Evolutionary conservation across 2,888 invertebrate genomes (phyloP).

Genomic region (Nymphalis c-album): DNA sequence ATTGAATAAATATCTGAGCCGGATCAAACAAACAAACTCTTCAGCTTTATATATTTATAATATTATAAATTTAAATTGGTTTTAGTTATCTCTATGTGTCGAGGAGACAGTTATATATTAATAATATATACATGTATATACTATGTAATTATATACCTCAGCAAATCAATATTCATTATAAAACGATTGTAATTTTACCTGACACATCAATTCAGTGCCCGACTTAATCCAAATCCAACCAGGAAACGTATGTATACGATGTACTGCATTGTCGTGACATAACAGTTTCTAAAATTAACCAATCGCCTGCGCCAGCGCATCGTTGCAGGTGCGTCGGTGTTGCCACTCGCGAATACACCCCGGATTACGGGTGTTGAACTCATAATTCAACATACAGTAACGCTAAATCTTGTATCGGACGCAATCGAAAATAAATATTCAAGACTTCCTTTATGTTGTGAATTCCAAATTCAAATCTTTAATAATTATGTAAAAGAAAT

Average conservation of each 20-base stretch:
- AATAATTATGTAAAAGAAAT: too few relatives aligned
- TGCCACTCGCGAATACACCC: slow-evolving; percentile 58
- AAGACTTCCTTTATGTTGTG: too few relatives aligned
- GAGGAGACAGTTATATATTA: too few relatives aligned
- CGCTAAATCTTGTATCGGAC: not conserved
- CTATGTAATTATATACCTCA: not conserved
- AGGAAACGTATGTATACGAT: slow-evolving; percentile 37
- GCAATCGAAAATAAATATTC: too few relatives aligned
- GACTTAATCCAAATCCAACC: slow-evolving; percentile 34
- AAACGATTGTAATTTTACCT: slow-evolving; percentile 8
- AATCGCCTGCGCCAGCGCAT: slow-evolving; percentile 67
- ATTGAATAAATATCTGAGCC: too few relatives aligned
- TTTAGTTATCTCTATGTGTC: too few relatives aligned
- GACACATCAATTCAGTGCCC: slow-evolving; percentile 15
- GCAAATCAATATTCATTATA: not conserved
- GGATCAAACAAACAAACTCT: too few relatives aligned
- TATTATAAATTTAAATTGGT: too few relatives aligned
- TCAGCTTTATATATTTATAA: too few relatives aligned
- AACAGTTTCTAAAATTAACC: slow-evolving; percentile 72
- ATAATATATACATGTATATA: too few relatives aligned
- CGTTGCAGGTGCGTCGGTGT: slow-evolving; percentile 68
- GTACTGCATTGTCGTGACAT: slow-evolving; percentile 57
- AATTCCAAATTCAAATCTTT: too few relatives aligned
- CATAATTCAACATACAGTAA: slow-evolving; percentile 7
- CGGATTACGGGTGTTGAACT: slow-evolving; percentile 49